Conservation (phyloP, 2,113 vertebrate genomes). For the Austrofundulus limnaeus region DNA sequence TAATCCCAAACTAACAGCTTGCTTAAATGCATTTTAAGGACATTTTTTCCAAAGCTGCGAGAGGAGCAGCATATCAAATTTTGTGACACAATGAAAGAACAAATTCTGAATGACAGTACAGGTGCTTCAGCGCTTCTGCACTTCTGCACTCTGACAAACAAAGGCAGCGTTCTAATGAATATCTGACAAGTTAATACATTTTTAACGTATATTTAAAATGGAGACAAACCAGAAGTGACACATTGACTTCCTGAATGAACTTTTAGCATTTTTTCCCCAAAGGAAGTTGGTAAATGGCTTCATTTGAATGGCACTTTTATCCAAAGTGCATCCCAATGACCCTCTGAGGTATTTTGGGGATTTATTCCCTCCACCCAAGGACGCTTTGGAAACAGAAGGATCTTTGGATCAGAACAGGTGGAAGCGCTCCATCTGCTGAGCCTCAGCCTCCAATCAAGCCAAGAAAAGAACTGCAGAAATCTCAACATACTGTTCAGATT, state of each 20-base stretch:
- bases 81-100: too few relatives aligned
- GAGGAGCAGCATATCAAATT: too few relatives aligned
- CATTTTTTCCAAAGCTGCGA: too few relatives aligned
- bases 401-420: not conserved
- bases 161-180: too few relatives aligned
- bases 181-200: not conserved
- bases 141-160: too few relatives aligned
- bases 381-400: conserved; percentile 2
- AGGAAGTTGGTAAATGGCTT: not conserved
- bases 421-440: not conserved
- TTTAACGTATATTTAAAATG: not conserved
- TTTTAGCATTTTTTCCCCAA: not conserved
- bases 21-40: too few relatives aligned
- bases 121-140: too few relatives aligned
- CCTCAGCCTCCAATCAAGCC: too few relatives aligned
- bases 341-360: conserved; percentile 2
- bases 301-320: not conserved
- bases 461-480: not conserved
- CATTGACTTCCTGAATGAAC: not conserved
- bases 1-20: too few relatives aligned
- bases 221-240: not conserved
- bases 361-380: conserved; percentile 2
- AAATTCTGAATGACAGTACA: too few relatives aligned
- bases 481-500: not conserved
- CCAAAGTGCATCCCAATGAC: not conserved